Percentiles rank a stretch among this genome's conserved stretches.
Evolutionary conservation across 2,797 vertebrate genomes (phyloP).

Genomic region (Danio albolineatus): DNA sequence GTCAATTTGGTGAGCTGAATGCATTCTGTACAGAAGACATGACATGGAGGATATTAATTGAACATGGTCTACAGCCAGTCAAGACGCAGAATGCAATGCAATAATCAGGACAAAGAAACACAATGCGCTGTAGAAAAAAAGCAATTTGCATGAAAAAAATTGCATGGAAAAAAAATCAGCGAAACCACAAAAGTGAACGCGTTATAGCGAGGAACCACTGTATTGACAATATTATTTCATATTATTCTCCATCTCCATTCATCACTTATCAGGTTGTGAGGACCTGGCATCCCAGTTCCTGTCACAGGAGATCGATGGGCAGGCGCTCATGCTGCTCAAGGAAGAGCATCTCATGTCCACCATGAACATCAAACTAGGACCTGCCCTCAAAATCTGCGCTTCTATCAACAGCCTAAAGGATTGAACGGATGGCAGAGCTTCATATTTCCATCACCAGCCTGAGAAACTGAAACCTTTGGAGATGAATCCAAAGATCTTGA

Average conservation of each 20-base stretch:
- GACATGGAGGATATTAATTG: too few species aligned
- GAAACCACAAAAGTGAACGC: too few species aligned
- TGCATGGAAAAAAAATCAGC: too few species aligned
- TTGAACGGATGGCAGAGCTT: slow-evolving; percentile 67
- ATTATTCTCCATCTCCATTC: background rate
- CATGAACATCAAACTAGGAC: slow-evolving; percentile 99
- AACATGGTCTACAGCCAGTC: too few species aligned
- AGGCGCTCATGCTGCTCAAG: slow-evolving; percentile 94
- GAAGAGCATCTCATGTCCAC: slow-evolving; percentile 99
- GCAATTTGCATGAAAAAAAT: too few species aligned
- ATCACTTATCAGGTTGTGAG: slow-evolving; percentile 87
- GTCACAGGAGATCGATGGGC: slow-evolving; percentile 98
- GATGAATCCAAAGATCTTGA: slow-evolving; percentile 31
- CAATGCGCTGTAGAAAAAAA: too few species aligned
- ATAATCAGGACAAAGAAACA: too few species aligned
- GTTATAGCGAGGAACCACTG: too few species aligned
- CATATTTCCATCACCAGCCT: slow-evolving; percentile 32
- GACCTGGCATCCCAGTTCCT: slow-evolving; percentile 96
- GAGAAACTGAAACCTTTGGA: slow-evolving; percentile 7
- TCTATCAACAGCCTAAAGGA: slow-evolving; percentile 97
- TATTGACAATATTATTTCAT: background rate
- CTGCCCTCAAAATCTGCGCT: slow-evolving; percentile 98
- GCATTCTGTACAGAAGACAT: too few species aligned
- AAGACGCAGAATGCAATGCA: too few species aligned
- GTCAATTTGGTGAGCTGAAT: too few species aligned